A percentile compares a stretch with the other conserved stretches of the same genome.
These are phyloP conservation scores for Spodoptera exigua DNA, from an alignment of 2,888 invertebrate genomes.

Conservation along the genomic window DNA sequence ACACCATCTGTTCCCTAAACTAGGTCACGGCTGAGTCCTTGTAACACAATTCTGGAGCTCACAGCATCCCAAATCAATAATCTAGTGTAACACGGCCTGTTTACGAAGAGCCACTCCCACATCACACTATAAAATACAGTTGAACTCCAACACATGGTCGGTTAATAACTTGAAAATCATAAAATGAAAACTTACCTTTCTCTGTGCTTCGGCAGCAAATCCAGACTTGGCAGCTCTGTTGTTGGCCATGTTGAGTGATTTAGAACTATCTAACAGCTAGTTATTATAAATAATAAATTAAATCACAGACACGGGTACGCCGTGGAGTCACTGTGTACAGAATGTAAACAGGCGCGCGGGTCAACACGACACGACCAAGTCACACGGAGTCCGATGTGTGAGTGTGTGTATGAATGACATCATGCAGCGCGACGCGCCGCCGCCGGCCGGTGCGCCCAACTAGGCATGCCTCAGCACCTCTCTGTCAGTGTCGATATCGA, in stretches of 20 bases:
- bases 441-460: slow-evolving; percentile 62
- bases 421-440: slow-evolving; percentile 70
- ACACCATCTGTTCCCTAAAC: slow-evolving; percentile 64
- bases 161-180: slow-evolving; percentile 59
- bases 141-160: slow-evolving; percentile 59
- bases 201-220: slow-evolving; percentile 98
- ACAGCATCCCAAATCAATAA: slow-evolving; percentile 86
- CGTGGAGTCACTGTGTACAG: slow-evolving; percentile 82
- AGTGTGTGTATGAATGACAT: slow-evolving; percentile 88
- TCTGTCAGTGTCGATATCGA: slow-evolving; percentile 54
- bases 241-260: slow-evolving; percentile 90
- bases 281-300: slow-evolving; percentile 75
- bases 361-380: slow-evolving; percentile 68
- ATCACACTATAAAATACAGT: slow-evolving; percentile 40
- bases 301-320: slow-evolving; percentile 83
- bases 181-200: slow-evolving; percentile 92
- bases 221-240: slow-evolving; percentile 97
- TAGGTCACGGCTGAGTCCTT: slow-evolving; percentile 85
- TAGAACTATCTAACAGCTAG: slow-evolving; percentile 71
- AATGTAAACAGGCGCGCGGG: slow-evolving; percentile 84
- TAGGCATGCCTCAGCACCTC: slow-evolving; percentile 29
- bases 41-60: slow-evolving; percentile 79
- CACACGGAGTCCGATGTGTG: slow-evolving; percentile 80
- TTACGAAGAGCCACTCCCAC: slow-evolving; percentile 61
- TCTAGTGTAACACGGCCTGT: slow-evolving; percentile 63